phyloP scores from a whole-genome alignment of 1,140 invertebrate species.

The Brachionus koreanus region DNA sequence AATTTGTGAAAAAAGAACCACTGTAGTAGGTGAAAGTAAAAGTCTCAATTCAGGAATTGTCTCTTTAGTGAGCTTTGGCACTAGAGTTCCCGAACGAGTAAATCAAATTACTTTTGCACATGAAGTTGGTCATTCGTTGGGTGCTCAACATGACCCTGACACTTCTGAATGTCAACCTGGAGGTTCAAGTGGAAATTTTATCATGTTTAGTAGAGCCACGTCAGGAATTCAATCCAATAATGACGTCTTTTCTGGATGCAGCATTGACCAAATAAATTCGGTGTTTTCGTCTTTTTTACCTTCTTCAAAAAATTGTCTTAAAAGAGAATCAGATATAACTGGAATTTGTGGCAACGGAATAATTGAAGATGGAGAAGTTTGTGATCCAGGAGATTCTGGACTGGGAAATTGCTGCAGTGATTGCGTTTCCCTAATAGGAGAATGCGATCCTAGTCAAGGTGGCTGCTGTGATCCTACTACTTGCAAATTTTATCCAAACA shows the following conservation, averaged over 20 bases:
- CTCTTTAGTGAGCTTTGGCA: slow-evolving; percentile 98
- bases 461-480: slow-evolving; percentile 28
- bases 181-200: slow-evolving; percentile 48
- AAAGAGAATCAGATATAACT: background rate
- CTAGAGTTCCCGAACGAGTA: slow-evolving; percentile 87
- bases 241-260: slow-evolving; percentile 83
- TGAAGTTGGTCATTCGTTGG: slow-evolving; percentile 98
- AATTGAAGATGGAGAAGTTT: slow-evolving; percentile 92
- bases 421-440: background rate
- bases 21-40: slow-evolving; percentile 55
- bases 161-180: background rate
- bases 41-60: slow-evolving; percentile 96
- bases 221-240: slow-evolving; percentile 89
- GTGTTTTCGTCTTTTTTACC: slow-evolving; percentile 64
- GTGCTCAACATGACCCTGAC: slow-evolving; percentile 65
- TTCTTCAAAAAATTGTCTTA: slow-evolving; percentile 19
- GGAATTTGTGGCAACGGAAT: slow-evolving; percentile 99
- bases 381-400: slow-evolving; percentile 90
- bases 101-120: slow-evolving; percentile 95
- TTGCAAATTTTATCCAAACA: background rate
- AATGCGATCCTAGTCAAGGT: slow-evolving; percentile 23
- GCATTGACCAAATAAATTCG: slow-evolving; percentile 61
- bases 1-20: slow-evolving; percentile 79
- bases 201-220: slow-evolving; percentile 91
- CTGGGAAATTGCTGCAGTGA: slow-evolving; percentile 66